phyloP scores from a whole-genome alignment of 2,888 invertebrate species.

The Drosophila crucigera region DNA sequence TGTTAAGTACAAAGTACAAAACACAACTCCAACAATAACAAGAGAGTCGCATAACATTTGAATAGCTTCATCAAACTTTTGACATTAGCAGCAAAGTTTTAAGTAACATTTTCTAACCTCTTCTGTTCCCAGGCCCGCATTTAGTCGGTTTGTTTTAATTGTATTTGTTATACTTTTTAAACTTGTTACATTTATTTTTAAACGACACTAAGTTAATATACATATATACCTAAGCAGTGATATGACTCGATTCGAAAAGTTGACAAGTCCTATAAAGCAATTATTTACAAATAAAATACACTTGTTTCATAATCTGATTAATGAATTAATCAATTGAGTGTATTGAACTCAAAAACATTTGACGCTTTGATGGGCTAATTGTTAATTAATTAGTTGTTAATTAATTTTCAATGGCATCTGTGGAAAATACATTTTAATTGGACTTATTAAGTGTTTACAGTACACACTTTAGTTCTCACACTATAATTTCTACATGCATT shows the following conservation, averaged over 20 bases:
- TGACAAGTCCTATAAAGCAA: not conserved
- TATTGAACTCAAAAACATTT: not conserved
- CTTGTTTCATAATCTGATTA: not conserved
- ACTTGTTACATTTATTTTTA: not conserved
- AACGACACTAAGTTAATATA: not conserved
- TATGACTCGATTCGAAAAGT: not conserved
- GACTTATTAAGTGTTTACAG: not conserved
- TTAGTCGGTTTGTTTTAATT: not conserved
- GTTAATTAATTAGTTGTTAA: not conserved
- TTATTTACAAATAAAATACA: not conserved
- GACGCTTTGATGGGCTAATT: not conserved
- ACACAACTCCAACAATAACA: constrained; percentile 24
- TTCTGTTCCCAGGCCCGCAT: not conserved
- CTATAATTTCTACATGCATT: not conserved
- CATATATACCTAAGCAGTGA: not conserved
- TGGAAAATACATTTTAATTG: not conserved
- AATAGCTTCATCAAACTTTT: constrained; percentile 59
- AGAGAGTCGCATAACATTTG: constrained; percentile 36
- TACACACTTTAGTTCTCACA: not conserved
- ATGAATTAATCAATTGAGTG: not conserved
- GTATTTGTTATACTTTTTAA: not conserved
- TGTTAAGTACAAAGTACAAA: constrained; percentile 53
- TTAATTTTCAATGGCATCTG: not conserved
- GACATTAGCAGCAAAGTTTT: constrained; percentile 45
- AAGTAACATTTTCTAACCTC: constrained; percentile 27